Percentiles rank a stretch among this genome's conserved stretches.
phyloP scores from a whole-genome alignment of 2,113 vertebrate species.

The Pangasianodon gigas region DNA sequence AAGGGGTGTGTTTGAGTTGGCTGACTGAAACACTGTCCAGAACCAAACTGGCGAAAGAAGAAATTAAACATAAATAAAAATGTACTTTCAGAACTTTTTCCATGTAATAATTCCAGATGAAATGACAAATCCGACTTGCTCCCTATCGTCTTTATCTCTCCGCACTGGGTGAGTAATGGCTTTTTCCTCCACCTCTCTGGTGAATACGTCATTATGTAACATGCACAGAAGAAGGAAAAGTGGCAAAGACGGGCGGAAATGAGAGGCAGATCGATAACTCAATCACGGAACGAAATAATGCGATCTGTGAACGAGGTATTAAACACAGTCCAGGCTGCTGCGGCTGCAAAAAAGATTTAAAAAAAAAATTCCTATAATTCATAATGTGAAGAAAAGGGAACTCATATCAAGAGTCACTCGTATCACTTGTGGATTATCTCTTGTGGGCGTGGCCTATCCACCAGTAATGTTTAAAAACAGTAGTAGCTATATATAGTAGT shows the following conservation, averaged over 20 bases:
- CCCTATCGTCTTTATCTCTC: background rate
- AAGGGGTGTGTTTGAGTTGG: background rate
- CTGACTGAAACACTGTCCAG: background rate
- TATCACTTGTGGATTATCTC: background rate
- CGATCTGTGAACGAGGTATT: background rate
- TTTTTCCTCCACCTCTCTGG: background rate
- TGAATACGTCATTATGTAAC: constrained; percentile 4
- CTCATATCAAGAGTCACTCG: too few species aligned
- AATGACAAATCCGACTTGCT: background rate
- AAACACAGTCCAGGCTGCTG: background rate
- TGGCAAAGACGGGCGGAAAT: background rate
- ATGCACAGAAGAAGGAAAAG: background rate
- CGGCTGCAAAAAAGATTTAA: background rate
- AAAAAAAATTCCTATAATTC: background rate
- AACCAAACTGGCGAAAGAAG: background rate
- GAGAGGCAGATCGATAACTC: background rate
- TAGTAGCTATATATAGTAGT: background rate
- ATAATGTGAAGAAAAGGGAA: background rate
- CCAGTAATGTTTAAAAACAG: too few species aligned
- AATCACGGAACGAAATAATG: background rate
- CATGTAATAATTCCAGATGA: background rate
- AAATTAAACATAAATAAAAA: background rate
- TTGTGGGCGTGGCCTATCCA: background rate
- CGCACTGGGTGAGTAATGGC: background rate
- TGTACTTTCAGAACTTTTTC: background rate